Evolutionary conservation across 2,113 vertebrate genomes (phyloP).

Genomic region (Calyptomena viridis): DNA sequence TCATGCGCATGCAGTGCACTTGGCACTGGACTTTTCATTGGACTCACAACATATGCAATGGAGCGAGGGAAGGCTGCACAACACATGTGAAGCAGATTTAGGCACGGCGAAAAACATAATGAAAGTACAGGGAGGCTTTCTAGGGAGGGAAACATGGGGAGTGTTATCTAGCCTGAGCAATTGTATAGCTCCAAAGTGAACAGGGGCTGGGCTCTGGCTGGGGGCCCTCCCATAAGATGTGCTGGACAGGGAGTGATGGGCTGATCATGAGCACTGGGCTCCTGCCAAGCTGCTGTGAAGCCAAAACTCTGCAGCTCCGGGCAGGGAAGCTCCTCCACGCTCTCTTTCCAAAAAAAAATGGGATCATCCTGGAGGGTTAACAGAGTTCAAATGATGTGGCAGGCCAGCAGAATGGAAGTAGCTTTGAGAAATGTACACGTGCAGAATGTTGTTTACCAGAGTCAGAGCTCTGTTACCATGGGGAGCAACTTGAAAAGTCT

Average conservation of each 20-base stretch:
- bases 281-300: not conserved
- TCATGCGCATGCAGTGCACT: not conserved
- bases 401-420: not conserved
- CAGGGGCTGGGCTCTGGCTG: not conserved
- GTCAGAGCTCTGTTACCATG: not conserved
- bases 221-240: not conserved
- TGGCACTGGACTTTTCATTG: not conserved
- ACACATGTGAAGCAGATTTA: not conserved
- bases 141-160: not conserved
- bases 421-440: not conserved
- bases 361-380: constrained; percentile 29
- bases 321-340: not conserved
- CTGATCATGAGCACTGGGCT: not conserved
- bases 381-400: not conserved
- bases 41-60: not conserved
- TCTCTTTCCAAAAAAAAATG: not conserved
- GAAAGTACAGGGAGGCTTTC: not conserved
- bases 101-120: not conserved
- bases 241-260: not conserved
- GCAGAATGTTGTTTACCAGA: not conserved
- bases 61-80: not conserved
- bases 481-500: constrained; percentile 16
- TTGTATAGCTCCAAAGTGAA: not conserved
- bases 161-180: not conserved
- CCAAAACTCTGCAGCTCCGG: not conserved